A percentile compares a stretch with the other conserved stretches of the same genome.
Conservation (phyloP, 2,888 invertebrate species). For the Microctonus hyperodae region DNA sequence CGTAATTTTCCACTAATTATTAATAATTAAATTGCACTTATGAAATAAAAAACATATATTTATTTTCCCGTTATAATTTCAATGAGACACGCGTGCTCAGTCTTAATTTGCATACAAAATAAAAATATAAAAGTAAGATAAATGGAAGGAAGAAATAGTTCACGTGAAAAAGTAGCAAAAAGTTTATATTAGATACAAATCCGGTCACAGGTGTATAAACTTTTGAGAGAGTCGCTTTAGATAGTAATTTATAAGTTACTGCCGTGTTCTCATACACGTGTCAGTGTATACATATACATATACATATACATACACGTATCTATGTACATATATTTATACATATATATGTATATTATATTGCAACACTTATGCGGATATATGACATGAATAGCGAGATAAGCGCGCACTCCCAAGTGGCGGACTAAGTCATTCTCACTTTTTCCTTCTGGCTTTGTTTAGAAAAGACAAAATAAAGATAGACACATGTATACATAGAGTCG, state of each 20-base stretch:
- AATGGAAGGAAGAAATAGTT: not conserved
- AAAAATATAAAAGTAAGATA: not conserved
- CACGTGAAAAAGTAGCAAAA: conserved; percentile 11
- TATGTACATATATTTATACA: not conserved
- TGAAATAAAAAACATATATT: too few species aligned
- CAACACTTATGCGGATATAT: too few species aligned
- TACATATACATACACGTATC: not conserved
- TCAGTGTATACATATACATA: not conserved
- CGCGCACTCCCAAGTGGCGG: not conserved
- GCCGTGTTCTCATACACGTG: not conserved
- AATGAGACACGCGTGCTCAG: not conserved
- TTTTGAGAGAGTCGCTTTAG: conserved; percentile 6
- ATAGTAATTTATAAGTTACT: not conserved
- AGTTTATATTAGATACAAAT: conserved; percentile 1
- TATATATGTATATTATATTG: not conserved
- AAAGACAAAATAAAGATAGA: conserved; percentile 8
- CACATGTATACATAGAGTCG: not conserved
- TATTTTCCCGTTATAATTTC: not conserved
- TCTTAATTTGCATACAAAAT: not conserved
- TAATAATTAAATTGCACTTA: too few species aligned
- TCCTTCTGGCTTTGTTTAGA: not conserved
- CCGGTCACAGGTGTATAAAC: conserved; percentile 17
- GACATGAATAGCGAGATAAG: conserved; percentile 8
- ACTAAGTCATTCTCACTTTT: not conserved
- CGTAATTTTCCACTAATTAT: too few species aligned